Evolutionary conservation across 1,140 invertebrate species (phyloP).

Genomic region (Wasmannia auropunctata): DNA sequence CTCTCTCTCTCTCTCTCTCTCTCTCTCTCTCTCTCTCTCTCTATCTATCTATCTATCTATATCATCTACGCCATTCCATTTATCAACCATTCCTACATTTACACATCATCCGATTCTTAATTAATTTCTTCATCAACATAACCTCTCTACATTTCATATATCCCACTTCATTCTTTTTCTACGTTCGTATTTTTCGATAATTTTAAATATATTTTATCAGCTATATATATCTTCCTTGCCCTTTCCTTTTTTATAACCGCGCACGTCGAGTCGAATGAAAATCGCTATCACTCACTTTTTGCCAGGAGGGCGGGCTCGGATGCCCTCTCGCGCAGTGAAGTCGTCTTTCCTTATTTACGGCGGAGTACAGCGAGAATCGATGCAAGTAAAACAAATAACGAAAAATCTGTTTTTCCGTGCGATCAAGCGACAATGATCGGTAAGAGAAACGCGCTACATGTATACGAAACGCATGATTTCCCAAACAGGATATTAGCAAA

Average conservation of each 20-base stretch:
- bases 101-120: background rate
- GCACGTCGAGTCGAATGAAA: background rate
- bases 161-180: background rate
- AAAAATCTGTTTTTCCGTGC: background rate
- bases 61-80: no score
- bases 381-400: background rate
- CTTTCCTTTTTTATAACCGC: background rate
- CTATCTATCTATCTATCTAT: no score
- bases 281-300: conserved; percentile 3
- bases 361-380: background rate
- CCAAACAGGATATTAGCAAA: no score
- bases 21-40: no score
- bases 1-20: no score
- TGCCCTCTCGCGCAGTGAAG: background rate
- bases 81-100: background rate
- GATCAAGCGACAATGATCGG: background rate
- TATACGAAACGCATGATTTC: background rate
- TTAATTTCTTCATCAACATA: background rate
- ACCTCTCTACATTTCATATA: background rate
- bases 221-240: background rate
- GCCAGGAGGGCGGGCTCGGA: background rate
- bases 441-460: background rate
- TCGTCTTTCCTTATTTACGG: background rate
- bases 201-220: background rate
- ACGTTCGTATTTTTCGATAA: background rate